Conservation (phyloP, 2,797 vertebrate genomes). For the Acipenser transmontanus region DNA sequence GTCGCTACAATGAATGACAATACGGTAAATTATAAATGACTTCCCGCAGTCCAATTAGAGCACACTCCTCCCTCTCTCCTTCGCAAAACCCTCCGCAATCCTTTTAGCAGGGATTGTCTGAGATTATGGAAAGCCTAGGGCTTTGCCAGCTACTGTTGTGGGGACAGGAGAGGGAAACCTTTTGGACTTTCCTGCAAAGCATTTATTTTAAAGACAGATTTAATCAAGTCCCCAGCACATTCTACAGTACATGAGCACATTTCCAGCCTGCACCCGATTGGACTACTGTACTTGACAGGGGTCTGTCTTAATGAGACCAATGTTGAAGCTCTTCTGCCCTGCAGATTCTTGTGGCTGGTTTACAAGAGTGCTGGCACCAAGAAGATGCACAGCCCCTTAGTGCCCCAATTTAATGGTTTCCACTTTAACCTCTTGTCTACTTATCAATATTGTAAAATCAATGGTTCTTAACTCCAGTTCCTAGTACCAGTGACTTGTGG, state of each 20-base stretch:
- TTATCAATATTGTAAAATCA: no score
- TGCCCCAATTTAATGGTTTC: no score
- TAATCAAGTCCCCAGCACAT: not conserved
- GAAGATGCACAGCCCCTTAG: no score
- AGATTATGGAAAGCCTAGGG: not conserved
- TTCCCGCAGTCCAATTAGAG: conserved; percentile 33
- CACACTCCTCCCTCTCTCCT: conserved; percentile 19
- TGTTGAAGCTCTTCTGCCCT: no score
- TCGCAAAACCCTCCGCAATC: conserved; percentile 38
- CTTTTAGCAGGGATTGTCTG: conserved; percentile 45
- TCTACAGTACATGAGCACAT: not conserved
- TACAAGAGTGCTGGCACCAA: no score
- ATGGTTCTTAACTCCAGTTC: no score
- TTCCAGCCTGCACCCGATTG: not conserved
- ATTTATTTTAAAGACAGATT: conserved; percentile 11
- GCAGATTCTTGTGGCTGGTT: no score
- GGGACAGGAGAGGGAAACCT: conserved; percentile 23
- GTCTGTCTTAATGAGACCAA: no score
- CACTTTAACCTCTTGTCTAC: no score
- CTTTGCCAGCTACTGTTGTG: not conserved
- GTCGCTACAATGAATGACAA: not conserved
- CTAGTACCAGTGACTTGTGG: no score
- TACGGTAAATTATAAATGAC: conserved; percentile 23
- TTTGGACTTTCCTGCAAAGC: conserved; percentile 26
- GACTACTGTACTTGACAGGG: no score